These are phyloP conservation scores for Formicarius rufipectus DNA, from an alignment of 2,113 vertebrate species.

Conservation along the genomic window DNA sequence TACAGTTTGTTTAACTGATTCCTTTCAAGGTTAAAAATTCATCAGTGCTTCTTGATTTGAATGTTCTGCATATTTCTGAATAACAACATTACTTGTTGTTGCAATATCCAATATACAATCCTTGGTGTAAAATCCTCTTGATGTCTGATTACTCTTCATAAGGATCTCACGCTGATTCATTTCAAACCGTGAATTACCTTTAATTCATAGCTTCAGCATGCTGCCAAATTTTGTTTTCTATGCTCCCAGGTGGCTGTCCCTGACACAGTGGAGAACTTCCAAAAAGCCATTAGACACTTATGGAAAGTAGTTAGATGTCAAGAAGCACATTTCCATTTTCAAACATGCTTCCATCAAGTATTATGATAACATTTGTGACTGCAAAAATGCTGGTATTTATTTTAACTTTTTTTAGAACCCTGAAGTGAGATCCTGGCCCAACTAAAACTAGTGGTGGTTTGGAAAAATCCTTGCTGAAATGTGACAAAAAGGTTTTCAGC, in stretches of 20 bases:
- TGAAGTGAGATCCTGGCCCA: neutral
- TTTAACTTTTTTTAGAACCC: neutral
- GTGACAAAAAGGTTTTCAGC: neutral
- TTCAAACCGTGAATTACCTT: slow-evolving; percentile 78
- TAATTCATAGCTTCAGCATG: slow-evolving; percentile 72
- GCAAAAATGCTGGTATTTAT: neutral
- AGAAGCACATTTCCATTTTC: slow-evolving; percentile 35
- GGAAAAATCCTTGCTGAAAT: neutral
- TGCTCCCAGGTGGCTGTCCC: slow-evolving; percentile 70
- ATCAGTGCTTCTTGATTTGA: slow-evolving; percentile 45
- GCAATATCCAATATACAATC: slow-evolving; percentile 68
- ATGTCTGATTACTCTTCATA: slow-evolving; percentile 75
- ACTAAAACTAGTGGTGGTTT: neutral
- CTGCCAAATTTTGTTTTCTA: slow-evolving; percentile 73
- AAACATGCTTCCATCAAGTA: slow-evolving; percentile 25
- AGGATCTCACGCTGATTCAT: slow-evolving; percentile 72
- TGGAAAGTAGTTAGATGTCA: slow-evolving; percentile 37
- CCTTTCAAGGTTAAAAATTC: slow-evolving; percentile 31
- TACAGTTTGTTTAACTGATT: neutral
- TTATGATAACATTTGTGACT: neutral
- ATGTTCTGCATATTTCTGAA: slow-evolving; percentile 55
- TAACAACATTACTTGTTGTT: slow-evolving; percentile 69
- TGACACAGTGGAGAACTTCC: slow-evolving; percentile 66
- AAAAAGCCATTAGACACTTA: slow-evolving; percentile 67
- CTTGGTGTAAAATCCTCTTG: slow-evolving; percentile 71